phyloP scores from a whole-genome alignment of 2,888 invertebrate genomes.

The Caenorhabditis sp. region DNA sequence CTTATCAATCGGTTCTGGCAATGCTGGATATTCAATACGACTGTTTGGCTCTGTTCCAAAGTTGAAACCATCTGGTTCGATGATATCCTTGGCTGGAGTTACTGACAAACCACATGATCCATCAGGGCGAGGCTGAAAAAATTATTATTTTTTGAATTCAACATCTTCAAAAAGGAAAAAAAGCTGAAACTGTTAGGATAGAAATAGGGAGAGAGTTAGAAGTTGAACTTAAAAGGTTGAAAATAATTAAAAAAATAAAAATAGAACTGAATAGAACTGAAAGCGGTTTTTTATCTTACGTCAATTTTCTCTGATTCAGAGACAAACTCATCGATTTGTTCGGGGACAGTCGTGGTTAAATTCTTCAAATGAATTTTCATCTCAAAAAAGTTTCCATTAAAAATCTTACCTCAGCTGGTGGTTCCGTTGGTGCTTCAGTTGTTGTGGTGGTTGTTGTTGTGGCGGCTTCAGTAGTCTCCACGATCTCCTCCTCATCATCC shows the following conservation, averaged over 20 bases:
- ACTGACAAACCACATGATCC: conserved; percentile 62
- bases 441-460: conserved; percentile 14
- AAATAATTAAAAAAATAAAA: background rate
- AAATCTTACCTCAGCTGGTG: conserved; percentile 28
- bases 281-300: background rate
- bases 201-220: background rate
- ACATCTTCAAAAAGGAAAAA: background rate
- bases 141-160: background rate
- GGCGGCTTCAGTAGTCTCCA: background rate
- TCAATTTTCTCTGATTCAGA: background rate
- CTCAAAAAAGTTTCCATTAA: background rate
- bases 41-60: conserved; percentile 72
- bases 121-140: conserved; percentile 45
- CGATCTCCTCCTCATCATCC: background rate
- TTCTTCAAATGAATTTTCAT: background rate
- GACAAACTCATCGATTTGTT: background rate
- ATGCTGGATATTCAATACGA: conserved; percentile 70
- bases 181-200: background rate
- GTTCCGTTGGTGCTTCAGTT: conserved; percentile 18
- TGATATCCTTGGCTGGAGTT: conserved; percentile 49
- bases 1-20: conserved; percentile 65
- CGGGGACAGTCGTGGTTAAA: background rate
- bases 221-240: background rate
- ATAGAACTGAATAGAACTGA: background rate
- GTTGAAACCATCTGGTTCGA: conserved; percentile 68